Conservation (phyloP, 37 sponge, comb jelly and placozoan species). For the Tethya wilhelma region DNA sequence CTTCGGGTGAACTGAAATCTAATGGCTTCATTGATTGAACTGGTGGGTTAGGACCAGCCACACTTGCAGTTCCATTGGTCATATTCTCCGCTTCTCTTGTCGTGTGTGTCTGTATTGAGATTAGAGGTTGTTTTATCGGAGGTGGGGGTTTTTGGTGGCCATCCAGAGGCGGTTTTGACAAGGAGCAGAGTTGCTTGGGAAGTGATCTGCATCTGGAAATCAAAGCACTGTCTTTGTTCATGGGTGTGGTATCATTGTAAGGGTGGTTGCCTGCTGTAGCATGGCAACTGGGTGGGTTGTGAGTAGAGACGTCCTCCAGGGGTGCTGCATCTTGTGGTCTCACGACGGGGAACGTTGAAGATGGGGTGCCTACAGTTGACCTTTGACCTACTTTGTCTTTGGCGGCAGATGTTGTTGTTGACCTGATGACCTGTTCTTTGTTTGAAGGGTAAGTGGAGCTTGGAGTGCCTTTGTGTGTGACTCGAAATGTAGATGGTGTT, state of each 20-base stretch:
- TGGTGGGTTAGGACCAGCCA: background rate
- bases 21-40: background rate
- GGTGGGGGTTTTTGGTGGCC: too few species aligned
- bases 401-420: too few species aligned
- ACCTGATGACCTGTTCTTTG: too few species aligned
- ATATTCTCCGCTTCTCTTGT: too few species aligned
- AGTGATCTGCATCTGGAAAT: background rate
- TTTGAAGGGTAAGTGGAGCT: background rate
- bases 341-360: conserved; percentile 6
- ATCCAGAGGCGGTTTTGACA: too few species aligned
- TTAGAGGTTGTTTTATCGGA: too few species aligned
- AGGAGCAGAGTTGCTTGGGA: background rate
- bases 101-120: too few species aligned
- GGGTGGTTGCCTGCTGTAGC: background rate
- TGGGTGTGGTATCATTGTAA: too few species aligned
- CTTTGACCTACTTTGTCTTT: background rate
- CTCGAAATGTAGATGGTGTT: too few species aligned
- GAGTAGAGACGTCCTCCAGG: background rate
- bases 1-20: background rate
- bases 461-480: background rate
- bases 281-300: background rate
- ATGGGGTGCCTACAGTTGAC: too few species aligned
- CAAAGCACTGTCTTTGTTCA: too few species aligned
- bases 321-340: background rate
- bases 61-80: background rate